Evolutionary conservation across 2,797 vertebrate genomes (phyloP).

Genomic region (Neoniphon sammara): DNA sequence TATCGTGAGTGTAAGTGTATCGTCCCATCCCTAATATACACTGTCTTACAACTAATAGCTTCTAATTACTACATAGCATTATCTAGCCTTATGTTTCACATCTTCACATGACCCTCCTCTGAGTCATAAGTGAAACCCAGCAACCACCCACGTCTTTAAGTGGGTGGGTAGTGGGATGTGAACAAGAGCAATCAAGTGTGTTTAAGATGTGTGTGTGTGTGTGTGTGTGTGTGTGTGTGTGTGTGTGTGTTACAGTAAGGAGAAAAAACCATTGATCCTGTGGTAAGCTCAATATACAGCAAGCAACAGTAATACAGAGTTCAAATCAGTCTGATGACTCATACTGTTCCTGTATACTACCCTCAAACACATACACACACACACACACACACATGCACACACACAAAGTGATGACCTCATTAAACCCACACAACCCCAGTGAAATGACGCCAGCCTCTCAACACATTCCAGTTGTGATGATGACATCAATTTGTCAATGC

Average conservation of each 20-base stretch:
- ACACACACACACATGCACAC: slow-evolving; percentile 9
- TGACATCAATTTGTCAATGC: slow-evolving; percentile 19
- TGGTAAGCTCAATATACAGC: slow-evolving; percentile 25
- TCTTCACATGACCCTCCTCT: neutral
- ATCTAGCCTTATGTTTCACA: too few relatives aligned
- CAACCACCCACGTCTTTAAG: neutral
- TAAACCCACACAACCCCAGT: neutral
- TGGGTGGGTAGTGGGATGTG: neutral
- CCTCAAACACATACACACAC: slow-evolving; percentile 10
- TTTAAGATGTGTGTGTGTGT: neutral
- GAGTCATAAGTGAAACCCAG: neutral
- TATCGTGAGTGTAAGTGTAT: too few relatives aligned
- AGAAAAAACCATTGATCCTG: slow-evolving; percentile 4
- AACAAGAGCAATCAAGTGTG: neutral
- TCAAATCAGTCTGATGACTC: slow-evolving; percentile 41
- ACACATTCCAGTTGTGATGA: slow-evolving; percentile 2
- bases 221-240: neutral
- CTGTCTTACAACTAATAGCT: too few relatives aligned
- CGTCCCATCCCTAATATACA: too few relatives aligned
- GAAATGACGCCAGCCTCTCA: slow-evolving; percentile 29
- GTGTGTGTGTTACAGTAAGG: neutral
- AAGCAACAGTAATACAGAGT: slow-evolving; percentile 7
- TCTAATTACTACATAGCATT: too few relatives aligned
- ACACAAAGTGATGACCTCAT: slow-evolving; percentile 4
- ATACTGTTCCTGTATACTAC: neutral